Percentiles rank a stretch among this genome's conserved stretches.
Evolutionary conservation across 2,888 invertebrate genomes (phyloP).

Genomic region (Drosophila histrio): DNA sequence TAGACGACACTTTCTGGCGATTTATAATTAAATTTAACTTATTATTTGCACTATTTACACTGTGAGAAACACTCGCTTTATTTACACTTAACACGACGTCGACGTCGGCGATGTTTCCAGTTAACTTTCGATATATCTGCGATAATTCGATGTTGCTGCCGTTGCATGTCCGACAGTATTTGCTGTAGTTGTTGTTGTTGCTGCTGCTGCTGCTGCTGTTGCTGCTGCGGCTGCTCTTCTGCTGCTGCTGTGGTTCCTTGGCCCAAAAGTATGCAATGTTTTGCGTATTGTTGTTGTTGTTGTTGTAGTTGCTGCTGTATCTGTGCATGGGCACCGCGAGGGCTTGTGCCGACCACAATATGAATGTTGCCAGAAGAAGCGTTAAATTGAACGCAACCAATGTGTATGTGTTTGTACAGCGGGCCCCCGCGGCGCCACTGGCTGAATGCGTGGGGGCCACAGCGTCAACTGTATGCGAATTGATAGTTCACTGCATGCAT

Average conservation of each 20-base stretch:
- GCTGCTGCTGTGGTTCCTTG: conserved; percentile 9
- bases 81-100: conserved; percentile 45
- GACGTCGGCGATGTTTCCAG: conserved; percentile 69
- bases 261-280: conserved; percentile 58
- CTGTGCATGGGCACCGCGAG: conserved; percentile 83
- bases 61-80: conserved; percentile 60
- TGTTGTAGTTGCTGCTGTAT: conserved; percentile 22
- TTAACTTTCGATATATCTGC: conserved; percentile 54
- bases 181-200: conserved; percentile 21
- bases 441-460: conserved; percentile 84
- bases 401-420: conserved; percentile 66
- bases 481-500: conserved; percentile 70
- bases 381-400: conserved; percentile 74
- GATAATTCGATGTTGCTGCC: conserved; percentile 24
- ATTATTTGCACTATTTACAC: conserved; percentile 75
- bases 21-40: conserved; percentile 74
- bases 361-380: conserved; percentile 78
- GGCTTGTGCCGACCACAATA: conserved; percentile 81
- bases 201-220: conserved; percentile 13
- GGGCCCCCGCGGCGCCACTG: conserved; percentile 84
- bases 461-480: conserved; percentile 79
- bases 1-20: conserved; percentile 48
- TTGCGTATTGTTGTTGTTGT: conserved; percentile 21
- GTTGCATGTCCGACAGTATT: conserved; percentile 60
- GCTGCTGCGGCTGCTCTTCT: conserved; percentile 11